phyloP scores from a whole-genome alignment of 2,888 invertebrate species.

The Phania funesta region DNA sequence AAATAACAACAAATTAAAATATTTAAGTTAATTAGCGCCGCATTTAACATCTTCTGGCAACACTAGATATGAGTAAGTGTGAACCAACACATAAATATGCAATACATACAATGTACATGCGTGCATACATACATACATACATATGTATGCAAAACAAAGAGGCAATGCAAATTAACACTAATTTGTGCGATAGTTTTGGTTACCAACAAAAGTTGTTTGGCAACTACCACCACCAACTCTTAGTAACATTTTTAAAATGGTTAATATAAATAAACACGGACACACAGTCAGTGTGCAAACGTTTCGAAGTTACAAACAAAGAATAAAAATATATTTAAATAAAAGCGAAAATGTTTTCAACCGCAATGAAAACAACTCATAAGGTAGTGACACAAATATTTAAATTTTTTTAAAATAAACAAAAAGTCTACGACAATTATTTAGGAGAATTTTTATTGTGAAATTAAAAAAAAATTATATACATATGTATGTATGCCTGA shows the following conservation, averaged over 20 bases:
- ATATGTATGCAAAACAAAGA: conserved; percentile 9
- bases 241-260: not conserved
- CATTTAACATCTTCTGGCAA: not conserved
- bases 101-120: no score
- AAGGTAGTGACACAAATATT: conserved; percentile 24
- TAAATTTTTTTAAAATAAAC: no score
- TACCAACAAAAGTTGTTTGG: conserved; percentile 3
- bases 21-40: not conserved
- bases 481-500: no score
- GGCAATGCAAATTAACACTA: conserved; percentile 31
- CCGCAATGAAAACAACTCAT: conserved; percentile 19
- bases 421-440: no score
- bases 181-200: conserved; percentile 42
- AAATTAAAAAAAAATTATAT: not conserved
- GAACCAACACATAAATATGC: not conserved
- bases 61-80: not conserved
- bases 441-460: no score
- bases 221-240: conserved; percentile 10
- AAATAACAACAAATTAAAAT: not conserved
- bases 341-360: conserved; percentile 41
- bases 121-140: not conserved
- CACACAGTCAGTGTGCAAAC: conserved; percentile 13
- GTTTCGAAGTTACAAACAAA: conserved; percentile 42
- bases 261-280: not conserved
- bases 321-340: not conserved